Evolutionary conservation across 2,113 vertebrate genomes (phyloP).

Genomic region (Mionectes macconnelli): DNA sequence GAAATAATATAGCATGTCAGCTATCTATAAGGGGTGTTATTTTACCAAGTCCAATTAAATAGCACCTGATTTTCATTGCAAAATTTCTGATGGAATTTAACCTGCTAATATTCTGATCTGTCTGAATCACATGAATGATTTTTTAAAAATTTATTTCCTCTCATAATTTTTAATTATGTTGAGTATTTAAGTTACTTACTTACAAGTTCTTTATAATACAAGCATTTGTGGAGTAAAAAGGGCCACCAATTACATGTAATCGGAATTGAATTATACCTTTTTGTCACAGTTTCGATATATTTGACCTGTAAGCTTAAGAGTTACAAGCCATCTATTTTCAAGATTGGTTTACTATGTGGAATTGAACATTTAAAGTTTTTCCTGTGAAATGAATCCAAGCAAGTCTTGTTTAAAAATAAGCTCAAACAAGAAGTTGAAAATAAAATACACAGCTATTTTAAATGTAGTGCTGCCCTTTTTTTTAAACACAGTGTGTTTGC

Average conservation of each 20-base stretch:
- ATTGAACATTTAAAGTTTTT: neutral
- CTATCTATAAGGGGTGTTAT: neutral
- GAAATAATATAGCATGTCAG: accelerated
- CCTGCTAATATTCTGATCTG: neutral
- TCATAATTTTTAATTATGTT: neutral
- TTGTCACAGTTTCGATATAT: neutral
- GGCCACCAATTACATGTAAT: neutral
- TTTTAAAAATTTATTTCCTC: neutral
- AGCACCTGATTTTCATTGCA: neutral
- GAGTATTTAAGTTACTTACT: neutral
- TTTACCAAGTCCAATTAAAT: neutral
- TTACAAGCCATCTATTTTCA: neutral
- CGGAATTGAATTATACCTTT: neutral
- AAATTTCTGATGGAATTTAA: neutral
- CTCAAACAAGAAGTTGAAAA: neutral
- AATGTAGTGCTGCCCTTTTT: neutral
- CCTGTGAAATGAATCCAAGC: neutral
- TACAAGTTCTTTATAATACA: neutral
- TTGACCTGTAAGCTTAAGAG: neutral
- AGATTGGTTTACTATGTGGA: neutral
- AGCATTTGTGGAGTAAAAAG: neutral
- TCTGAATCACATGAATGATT: neutral
- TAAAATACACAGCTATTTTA: neutral
- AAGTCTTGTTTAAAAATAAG: neutral
- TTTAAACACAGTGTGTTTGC: neutral